Evolutionary conservation across 2,888 invertebrate genomes (phyloP).

Genomic region (Orthosia incerta): DNA sequence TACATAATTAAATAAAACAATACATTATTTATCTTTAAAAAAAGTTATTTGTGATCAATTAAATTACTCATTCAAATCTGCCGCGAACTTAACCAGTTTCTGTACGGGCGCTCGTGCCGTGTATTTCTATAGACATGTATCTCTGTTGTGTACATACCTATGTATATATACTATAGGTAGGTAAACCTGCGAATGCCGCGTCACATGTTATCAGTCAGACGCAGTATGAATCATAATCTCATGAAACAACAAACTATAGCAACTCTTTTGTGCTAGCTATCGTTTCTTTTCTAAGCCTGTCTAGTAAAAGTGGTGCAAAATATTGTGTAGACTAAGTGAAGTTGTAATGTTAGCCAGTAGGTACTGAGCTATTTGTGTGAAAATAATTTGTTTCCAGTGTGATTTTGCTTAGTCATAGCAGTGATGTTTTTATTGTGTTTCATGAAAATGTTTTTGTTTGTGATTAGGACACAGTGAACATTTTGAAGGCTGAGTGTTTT

Average conservation of each 20-base stretch:
- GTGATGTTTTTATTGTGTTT: slow-evolving; percentile 19
- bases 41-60: slow-evolving; percentile 15
- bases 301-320: slow-evolving; percentile 23
- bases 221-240: slow-evolving; percentile 71
- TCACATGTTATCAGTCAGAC: slow-evolving; percentile 73
- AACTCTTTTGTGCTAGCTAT: slow-evolving; percentile 62
- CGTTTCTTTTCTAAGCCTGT: slow-evolving; percentile 14
- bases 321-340: slow-evolving; percentile 14
- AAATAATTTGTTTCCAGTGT: slow-evolving; percentile 22
- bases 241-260: slow-evolving; percentile 66
- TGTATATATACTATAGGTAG: slow-evolving; percentile 26
- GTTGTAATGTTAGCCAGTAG: slow-evolving; percentile 19
- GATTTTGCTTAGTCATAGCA: slow-evolving; percentile 57
- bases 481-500: slow-evolving; percentile 98
- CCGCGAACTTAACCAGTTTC: slow-evolving; percentile 32
- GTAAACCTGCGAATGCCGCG: slow-evolving; percentile 60
- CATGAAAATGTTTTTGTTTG: slow-evolving; percentile 51
- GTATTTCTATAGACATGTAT: slow-evolving; percentile 23
- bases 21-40: slow-evolving; percentile 10
- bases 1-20: slow-evolving; percentile 2
- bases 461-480: slow-evolving; percentile 96
- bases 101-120: slow-evolving; percentile 22
- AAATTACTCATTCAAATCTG: slow-evolving; percentile 31
- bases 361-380: slow-evolving; percentile 20
- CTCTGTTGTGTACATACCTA: slow-evolving; percentile 29